Conservation (phyloP, 2,797 vertebrate species). For the Sebastes reedi region DNA sequence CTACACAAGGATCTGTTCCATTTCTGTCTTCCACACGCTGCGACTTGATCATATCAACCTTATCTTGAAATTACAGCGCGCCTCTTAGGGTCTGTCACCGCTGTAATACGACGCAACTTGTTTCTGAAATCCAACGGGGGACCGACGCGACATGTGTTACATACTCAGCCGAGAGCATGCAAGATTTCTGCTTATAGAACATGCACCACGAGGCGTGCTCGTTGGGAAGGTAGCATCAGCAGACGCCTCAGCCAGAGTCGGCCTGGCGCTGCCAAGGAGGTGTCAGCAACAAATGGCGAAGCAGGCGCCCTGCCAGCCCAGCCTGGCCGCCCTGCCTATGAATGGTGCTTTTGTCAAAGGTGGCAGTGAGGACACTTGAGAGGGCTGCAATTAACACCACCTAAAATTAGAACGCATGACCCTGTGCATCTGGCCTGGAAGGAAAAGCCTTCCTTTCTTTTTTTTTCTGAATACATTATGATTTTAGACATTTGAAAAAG, state of each 20-base stretch:
- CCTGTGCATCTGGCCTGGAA: slow-evolving; percentile 43
- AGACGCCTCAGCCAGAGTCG: slow-evolving; percentile 47
- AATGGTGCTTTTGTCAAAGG: slow-evolving; percentile 78
- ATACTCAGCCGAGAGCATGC: slow-evolving; percentile 6
- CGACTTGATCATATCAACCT: slow-evolving; percentile 28
- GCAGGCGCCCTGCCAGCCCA: slow-evolving; percentile 55
- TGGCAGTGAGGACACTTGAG: slow-evolving; percentile 85
- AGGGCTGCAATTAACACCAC: slow-evolving; percentile 82
- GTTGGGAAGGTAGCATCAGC: slow-evolving; percentile 38
- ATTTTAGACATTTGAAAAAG: slow-evolving; percentile 21
- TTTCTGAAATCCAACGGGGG: slow-evolving; percentile 25
- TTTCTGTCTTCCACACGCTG: slow-evolving; percentile 36
- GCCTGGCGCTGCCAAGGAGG: slow-evolving; percentile 66
- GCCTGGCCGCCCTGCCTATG: slow-evolving; percentile 67
- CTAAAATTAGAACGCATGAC: slow-evolving; percentile 82
- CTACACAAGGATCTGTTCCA: slow-evolving; percentile 32
- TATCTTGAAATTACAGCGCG: slow-evolving; percentile 44
- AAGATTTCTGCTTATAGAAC: slow-evolving; percentile 32
- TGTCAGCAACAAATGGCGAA: slow-evolving; percentile 83
- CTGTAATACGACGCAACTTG: background rate
- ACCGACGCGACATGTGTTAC: slow-evolving; percentile 4
- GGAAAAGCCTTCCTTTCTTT: background rate
- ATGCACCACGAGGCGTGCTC: slow-evolving; percentile 13
- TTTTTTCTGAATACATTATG: background rate
- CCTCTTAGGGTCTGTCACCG: slow-evolving; percentile 15